These are phyloP conservation scores for Apogon talboti DNA, from an alignment of 2,797 vertebrate species.

Conservation along the genomic window DNA sequence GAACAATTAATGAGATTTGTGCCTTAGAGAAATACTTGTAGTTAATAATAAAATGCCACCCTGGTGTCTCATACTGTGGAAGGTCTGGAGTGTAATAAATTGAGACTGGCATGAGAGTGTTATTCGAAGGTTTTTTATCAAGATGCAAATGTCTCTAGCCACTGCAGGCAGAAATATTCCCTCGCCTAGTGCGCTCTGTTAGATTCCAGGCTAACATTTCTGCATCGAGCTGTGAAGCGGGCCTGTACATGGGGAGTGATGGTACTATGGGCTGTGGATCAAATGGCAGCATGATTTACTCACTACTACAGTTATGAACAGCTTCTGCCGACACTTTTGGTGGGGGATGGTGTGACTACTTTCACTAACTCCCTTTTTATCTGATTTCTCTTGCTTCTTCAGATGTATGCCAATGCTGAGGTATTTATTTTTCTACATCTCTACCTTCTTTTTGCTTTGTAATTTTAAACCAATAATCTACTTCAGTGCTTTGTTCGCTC, in stretches of 20 bases:
- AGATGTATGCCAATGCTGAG: conserved; percentile 91
- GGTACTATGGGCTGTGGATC: conserved; percentile 45
- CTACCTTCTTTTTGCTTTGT: conserved; percentile 67
- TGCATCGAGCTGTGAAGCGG: conserved; percentile 48
- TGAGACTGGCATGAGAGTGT: not conserved
- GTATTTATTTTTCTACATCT: conserved; percentile 83
- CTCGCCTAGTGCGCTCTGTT: conserved; percentile 57
- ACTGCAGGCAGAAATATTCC: conserved; percentile 34
- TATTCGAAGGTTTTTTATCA: conserved; percentile 14
- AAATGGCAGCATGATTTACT: conserved; percentile 74
- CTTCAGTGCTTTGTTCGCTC: conserved; percentile 67
- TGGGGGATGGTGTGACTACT: conserved; percentile 81
- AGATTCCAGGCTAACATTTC: conserved; percentile 64
- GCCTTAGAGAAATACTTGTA: conserved; percentile 27
- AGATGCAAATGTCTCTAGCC: conserved; percentile 33
- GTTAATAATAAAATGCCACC: conserved; percentile 29
- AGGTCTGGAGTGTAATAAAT: conserved; percentile 17
- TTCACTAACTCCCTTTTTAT: conserved; percentile 85
- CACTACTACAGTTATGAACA: conserved; percentile 65
- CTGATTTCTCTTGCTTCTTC: conserved; percentile 86
- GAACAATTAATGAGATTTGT: conserved; percentile 34
- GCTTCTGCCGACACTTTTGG: conserved; percentile 81
- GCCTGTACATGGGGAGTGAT: conserved; percentile 32
- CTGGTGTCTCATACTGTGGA: conserved; percentile 25
- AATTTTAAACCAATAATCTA: conserved; percentile 74